Evolutionary conservation across 2,888 invertebrate genomes (phyloP), one percentile per base, ranked within the genome.

Genomic region (Nomada ferruginata): DNA sequence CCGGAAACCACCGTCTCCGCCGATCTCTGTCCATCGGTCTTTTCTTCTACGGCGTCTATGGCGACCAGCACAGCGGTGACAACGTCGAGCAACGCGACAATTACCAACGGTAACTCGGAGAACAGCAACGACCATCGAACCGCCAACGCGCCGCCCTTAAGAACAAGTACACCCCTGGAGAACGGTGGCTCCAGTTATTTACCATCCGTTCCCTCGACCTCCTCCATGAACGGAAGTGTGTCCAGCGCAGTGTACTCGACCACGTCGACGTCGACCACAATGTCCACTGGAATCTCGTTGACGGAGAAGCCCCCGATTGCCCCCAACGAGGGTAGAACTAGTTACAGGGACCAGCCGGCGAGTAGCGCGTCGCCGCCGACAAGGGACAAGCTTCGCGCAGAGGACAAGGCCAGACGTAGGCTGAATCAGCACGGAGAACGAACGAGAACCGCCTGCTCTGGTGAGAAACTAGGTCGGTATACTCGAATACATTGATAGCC

Each of bases 321-420:
- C 7, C 91, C 91, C n/a, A 89, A 60, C 70, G 89, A 89, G 60
- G 80, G 83, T 64, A 74, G 80, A 52, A 75, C 80, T 26, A 82
- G 68, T 84, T 96, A 96, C 93, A 95, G 95, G 29, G 96, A 96
- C 92, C 96, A 96, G 92, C 96, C 96, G 29, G 96, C 96, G 61
- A 97, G 96, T 78, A 97, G 97, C 79, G 97, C 97, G 53, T 97
- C 97, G 4, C 97, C 97, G 64, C 97, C 97, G 61, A 97, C 97
- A 29, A 94, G 97, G 83, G 97, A 97, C 94, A 97, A 97, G 94
- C 95, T 97, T 89, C 96, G 96, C 90, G 96, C 96, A 52, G 97
- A 97, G 89, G 97, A 96, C 94, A 97, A 97, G 94, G 96, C 96
- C 75, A 94, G 96, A 75, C 95, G 92, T 66, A 91, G 92, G 89